Percentiles rank a stretch among this genome's conserved stretches.
Evolutionary conservation across 2,888 invertebrate genomes (phyloP).

Genomic region (Stenodera caucasica): DNA sequence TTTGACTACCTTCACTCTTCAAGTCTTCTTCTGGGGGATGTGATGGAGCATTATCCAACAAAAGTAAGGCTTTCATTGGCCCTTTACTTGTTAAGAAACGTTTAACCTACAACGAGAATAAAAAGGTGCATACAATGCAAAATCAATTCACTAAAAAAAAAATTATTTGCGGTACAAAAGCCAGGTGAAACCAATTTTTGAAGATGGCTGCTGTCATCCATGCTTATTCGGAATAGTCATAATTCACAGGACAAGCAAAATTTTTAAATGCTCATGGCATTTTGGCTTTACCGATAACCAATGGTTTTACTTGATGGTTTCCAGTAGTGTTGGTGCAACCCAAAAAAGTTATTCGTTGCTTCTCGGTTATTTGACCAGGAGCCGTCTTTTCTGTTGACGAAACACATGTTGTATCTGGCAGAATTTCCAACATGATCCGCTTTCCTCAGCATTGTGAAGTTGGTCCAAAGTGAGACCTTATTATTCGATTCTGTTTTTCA

Average conservation of each 20-base stretch:
- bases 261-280: neutral
- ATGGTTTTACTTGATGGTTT: neutral
- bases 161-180: too few relatives aligned
- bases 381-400: neutral
- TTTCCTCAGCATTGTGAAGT: neutral
- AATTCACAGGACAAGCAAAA: neutral
- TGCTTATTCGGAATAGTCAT: neutral
- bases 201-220: neutral
- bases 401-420: neutral
- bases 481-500: neutral
- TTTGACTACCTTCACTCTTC: neutral
- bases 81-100: neutral
- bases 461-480: neutral
- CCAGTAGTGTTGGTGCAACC: neutral
- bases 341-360: neutral
- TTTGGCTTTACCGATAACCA: neutral
- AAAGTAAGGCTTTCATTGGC: neutral
- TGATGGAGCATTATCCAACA: neutral
- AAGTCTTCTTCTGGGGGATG: neutral
- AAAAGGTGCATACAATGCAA: too few relatives aligned
- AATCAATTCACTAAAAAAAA: too few relatives aligned
- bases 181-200: neutral
- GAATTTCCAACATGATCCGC: neutral
- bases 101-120: neutral
- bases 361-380: neutral